Evolutionary conservation across 2,888 invertebrate genomes (phyloP).

Genomic region (Elaeidobius kamerunicus): DNA sequence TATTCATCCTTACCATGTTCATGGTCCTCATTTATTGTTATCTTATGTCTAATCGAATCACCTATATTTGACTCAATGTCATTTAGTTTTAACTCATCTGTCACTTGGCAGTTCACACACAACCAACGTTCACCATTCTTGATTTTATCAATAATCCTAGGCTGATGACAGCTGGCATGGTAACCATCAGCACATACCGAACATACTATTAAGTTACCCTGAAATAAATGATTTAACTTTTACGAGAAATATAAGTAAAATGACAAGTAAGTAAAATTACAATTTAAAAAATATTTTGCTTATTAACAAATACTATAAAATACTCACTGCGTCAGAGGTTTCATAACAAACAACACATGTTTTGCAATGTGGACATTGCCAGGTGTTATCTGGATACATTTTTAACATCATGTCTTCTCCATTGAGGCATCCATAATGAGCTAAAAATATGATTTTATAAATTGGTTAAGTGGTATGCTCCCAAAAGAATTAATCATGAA

Average conservation of each 20-base stretch:
- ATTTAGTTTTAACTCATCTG: constrained; percentile 46
- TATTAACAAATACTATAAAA: neutral
- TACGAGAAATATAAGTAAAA: no score
- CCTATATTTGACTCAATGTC: constrained; percentile 47
- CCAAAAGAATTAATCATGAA: neutral
- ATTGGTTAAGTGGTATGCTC: neutral
- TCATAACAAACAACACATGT: constrained; percentile 80
- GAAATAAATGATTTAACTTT: no score
- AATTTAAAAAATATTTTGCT: neutral
- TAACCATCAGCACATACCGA: constrained; percentile 82
- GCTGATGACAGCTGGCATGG: constrained; percentile 77
- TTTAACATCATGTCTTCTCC: constrained; percentile 64
- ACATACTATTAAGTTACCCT: constrained; percentile 50
- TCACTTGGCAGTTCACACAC: constrained; percentile 62
- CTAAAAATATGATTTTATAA: constrained; percentile 45
- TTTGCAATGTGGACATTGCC: constrained; percentile 90
- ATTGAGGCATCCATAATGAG: constrained; percentile 67
- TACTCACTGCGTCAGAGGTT: constrained; percentile 69
- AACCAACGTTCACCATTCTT: constrained; percentile 67
- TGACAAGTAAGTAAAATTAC: no score
- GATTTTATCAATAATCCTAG: constrained; percentile 58
- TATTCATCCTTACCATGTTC: constrained; percentile 21
- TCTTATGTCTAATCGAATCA: constrained; percentile 34
- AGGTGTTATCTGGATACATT: constrained; percentile 64
- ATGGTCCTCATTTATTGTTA: constrained; percentile 24